Evolutionary conservation across 64 coral and sea anemone genomes (phyloP).

Genomic region (Platygyra sinensis): DNA sequence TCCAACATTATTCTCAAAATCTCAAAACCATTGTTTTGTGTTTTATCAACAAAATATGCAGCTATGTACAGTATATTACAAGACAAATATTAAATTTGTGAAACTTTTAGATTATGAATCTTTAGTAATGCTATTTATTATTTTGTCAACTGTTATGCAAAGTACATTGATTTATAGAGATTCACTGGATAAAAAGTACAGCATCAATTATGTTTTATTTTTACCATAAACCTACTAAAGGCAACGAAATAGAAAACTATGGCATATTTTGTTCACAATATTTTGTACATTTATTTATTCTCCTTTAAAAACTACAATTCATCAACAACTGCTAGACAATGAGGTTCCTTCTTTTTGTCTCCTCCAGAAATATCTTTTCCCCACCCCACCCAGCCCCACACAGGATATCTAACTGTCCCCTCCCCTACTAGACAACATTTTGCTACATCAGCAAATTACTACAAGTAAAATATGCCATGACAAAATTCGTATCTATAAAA

Average conservation of each 20-base stretch:
- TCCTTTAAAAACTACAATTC: conserved; percentile 4
- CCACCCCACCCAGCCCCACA: neutral
- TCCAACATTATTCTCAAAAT: no score
- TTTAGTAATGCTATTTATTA: no score
- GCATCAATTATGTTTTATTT: neutral
- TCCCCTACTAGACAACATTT: neutral
- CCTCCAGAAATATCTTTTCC: neutral
- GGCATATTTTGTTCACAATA: conserved; percentile 13
- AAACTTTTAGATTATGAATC: no score
- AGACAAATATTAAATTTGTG: no score
- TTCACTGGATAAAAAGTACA: neutral
- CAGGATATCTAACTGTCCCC: neutral
- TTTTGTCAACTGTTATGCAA: neutral
- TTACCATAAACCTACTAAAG: neutral
- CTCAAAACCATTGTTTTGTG: no score
- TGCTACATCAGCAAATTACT: neutral
- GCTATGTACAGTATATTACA: no score
- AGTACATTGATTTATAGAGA: neutral
- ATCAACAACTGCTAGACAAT: neutral
- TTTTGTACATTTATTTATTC: conserved; percentile 26
- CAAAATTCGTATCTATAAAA: neutral
- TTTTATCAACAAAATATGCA: no score
- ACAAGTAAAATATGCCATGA: neutral
- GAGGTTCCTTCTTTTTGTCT: neutral
- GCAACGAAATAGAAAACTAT: neutral